phyloP scores from a whole-genome alignment of 2,888 invertebrate species.

The Lottia gigantea region DNA sequence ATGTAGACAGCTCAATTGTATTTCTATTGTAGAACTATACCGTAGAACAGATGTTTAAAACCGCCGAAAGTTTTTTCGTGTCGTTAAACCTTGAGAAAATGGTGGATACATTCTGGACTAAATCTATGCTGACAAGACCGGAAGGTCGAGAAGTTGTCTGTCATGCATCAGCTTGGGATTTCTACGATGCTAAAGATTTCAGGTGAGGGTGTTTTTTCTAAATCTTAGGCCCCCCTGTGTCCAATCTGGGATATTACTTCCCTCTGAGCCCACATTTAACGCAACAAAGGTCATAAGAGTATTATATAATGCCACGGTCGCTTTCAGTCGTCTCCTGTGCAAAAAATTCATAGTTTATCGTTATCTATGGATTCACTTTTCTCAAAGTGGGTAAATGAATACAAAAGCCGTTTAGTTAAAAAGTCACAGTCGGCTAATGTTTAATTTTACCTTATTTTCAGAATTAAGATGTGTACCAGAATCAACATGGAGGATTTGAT shows the following conservation, averaged over 20 bases:
- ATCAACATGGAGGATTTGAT: slow-evolving; percentile 57
- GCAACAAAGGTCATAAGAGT: not conserved
- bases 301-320: not conserved
- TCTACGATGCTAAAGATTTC: slow-evolving; percentile 86
- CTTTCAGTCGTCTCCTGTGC: no score
- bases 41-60: slow-evolving; percentile 72
- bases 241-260: not conserved
- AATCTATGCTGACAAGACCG: slow-evolving; percentile 83
- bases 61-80: slow-evolving; percentile 66
- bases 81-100: slow-evolving; percentile 76
- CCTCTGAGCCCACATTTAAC: not conserved
- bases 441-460: slow-evolving; percentile 28
- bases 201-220: slow-evolving; percentile 72
- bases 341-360: no score
- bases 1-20: not conserved
- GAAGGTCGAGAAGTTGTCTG: slow-evolving; percentile 77
- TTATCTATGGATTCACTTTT: no score
- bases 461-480: slow-evolving; percentile 65
- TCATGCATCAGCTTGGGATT: slow-evolving; percentile 85
- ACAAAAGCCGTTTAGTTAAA: no score
- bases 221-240: not conserved
- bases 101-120: slow-evolving; percentile 86
- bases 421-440: no score
- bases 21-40: slow-evolving; percentile 59
- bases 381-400: no score